phyloP scores from a whole-genome alignment of 2,797 vertebrate species.

The Cossypha polioptera region DNA sequence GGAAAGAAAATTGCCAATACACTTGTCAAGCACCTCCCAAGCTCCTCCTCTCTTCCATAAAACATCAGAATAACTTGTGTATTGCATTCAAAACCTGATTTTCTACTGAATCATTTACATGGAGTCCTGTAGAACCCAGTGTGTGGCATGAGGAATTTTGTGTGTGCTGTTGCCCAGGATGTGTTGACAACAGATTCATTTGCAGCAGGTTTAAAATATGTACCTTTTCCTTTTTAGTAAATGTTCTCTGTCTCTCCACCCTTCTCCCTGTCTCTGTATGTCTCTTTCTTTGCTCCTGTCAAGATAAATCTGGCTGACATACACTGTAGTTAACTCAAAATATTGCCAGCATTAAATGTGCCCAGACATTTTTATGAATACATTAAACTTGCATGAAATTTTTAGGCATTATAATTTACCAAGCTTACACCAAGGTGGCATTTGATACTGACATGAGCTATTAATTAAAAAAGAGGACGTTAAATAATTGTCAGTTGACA shows the following conservation, averaged over 20 bases:
- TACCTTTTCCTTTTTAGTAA: background rate
- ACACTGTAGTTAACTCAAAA: slow-evolving; percentile 67
- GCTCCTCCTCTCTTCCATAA: background rate
- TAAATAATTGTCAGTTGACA: slow-evolving; percentile 55
- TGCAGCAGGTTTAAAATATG: background rate
- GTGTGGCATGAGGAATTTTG: background rate
- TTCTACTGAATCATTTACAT: background rate
- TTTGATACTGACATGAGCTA: slow-evolving; percentile 59
- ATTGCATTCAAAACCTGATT: background rate
- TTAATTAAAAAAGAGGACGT: slow-evolving; percentile 54
- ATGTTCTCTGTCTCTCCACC: background rate
- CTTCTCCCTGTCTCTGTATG: background rate
- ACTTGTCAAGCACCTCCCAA: background rate
- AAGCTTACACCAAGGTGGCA: slow-evolving; percentile 58
- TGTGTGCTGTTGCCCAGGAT: background rate
- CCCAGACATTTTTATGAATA: slow-evolving; percentile 69
- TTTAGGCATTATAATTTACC: slow-evolving; percentile 65
- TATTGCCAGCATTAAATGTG: slow-evolving; percentile 62
- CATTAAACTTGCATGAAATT: slow-evolving; percentile 65
- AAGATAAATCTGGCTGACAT: slow-evolving; percentile 62
- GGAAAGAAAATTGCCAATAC: background rate
- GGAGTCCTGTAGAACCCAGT: background rate
- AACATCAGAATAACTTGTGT: background rate
- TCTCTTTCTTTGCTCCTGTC: slow-evolving; percentile 39
- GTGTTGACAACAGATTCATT: background rate